Conservation (phyloP, 2,888 invertebrate species). For the Mechanitis messenoides region DNA sequence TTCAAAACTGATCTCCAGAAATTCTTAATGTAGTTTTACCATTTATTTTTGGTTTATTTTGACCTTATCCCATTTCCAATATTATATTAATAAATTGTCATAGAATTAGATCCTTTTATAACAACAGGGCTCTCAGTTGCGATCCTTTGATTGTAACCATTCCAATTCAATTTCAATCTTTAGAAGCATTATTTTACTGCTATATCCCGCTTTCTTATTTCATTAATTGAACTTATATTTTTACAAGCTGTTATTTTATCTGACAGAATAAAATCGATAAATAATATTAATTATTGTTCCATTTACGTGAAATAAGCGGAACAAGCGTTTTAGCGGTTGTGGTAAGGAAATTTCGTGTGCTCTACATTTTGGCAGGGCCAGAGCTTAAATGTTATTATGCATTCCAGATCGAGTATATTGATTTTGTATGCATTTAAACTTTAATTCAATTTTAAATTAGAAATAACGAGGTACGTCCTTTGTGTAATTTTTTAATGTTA, state of each 20-base stretch:
- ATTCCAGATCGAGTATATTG: no score
- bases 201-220: not conserved
- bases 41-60: constrained; percentile 1
- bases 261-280: not conserved
- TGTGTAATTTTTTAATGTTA: no score
- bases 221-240: not conserved
- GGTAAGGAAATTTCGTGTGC: no score
- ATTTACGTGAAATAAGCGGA: constrained; percentile 3
- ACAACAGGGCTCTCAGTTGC: not conserved
- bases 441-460: no score
- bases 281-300: not conserved
- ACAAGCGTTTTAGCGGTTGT: constrained; percentile 7
- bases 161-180: not conserved
- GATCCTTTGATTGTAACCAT: not conserved
- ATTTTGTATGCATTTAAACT: no score
- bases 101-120: constrained; percentile 1
- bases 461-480: no score
- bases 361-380: constrained; percentile 1
- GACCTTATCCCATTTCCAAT: not conserved
- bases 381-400: not conserved
- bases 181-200: constrained; percentile 5
- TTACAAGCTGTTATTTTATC: no score
- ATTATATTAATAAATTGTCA: not conserved
- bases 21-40: not conserved
- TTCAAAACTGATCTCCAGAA: not conserved